These are phyloP conservation scores for Xestia c-nigrum DNA, from an alignment of 2,888 invertebrate genomes.

Conservation along the genomic window DNA sequence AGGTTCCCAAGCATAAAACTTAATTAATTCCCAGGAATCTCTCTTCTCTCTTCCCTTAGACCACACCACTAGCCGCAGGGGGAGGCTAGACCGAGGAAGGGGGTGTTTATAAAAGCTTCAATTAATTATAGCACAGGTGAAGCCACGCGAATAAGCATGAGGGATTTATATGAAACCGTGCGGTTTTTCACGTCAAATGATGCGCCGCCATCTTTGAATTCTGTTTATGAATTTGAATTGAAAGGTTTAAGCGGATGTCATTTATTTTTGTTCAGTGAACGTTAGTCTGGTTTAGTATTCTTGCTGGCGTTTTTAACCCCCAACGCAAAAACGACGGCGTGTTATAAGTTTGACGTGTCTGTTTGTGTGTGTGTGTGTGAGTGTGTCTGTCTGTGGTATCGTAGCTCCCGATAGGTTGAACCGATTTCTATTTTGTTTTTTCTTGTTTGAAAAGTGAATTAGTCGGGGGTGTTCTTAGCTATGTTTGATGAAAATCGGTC, in stretches of 20 bases:
- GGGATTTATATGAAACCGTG: conserved; percentile 53
- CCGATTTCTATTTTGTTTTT: too few relatives aligned
- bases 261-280: not conserved
- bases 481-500: too few relatives aligned
- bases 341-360: too few relatives aligned
- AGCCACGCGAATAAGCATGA: conserved; percentile 60
- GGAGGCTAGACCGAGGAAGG: conserved; percentile 56
- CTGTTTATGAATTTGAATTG: conserved; percentile 22
- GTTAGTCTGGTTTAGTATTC: not conserved
- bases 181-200: conserved; percentile 51
- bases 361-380: too few relatives aligned
- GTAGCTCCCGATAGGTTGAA: too few relatives aligned
- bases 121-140: conserved; percentile 78
- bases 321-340: too few relatives aligned
- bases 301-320: not conserved
- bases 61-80: conserved; percentile 56
- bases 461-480: too few relatives aligned
- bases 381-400: too few relatives aligned
- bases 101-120: conserved; percentile 74
- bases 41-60: conserved; percentile 32
- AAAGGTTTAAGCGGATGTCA: not conserved
- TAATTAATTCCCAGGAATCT: conserved; percentile 17
- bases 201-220: conserved; percentile 30
- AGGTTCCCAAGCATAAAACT: not conserved
- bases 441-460: too few relatives aligned